phyloP scores from a whole-genome alignment of 1,140 invertebrate genomes.

The Chlorops oryzae region DNA sequence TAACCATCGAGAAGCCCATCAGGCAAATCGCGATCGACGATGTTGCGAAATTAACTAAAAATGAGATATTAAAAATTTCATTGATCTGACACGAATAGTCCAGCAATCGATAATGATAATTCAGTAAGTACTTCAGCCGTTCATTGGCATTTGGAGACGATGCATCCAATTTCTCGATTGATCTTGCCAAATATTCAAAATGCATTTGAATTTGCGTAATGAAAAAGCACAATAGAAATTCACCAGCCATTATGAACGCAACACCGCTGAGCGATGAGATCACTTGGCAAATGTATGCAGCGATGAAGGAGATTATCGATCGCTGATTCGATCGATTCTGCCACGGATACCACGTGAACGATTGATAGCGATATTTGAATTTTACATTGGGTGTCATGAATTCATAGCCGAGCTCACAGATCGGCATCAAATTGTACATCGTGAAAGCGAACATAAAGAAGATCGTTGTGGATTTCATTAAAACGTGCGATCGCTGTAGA shows the following conservation, averaged over 20 bases:
- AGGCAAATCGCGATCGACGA: conserved; percentile 36
- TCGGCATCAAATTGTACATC: conserved; percentile 28
- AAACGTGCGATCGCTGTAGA: conserved; percentile 9
- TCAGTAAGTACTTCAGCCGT: conserved; percentile 21
- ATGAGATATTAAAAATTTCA: conserved; percentile 26
- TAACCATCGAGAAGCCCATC: conserved; percentile 30
- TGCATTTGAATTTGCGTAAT: conserved; percentile 31
- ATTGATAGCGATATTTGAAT: conserved; percentile 23
- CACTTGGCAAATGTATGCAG: conserved; percentile 19
- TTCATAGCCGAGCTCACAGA: conserved; percentile 24
- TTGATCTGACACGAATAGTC: conserved; percentile 20
- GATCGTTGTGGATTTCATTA: conserved; percentile 22
- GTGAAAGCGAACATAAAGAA: conserved; percentile 23
- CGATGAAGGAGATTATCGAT: conserved; percentile 11
- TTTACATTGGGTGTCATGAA: conserved; percentile 1
- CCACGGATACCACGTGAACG: conserved; percentile 41
- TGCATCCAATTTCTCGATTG: conserved; percentile 19
- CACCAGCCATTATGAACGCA: conserved; percentile 24
- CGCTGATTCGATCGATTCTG: conserved; percentile 4
- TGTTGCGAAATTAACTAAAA: conserved; percentile 24
- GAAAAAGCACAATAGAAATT: conserved; percentile 30
- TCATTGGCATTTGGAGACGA: conserved; percentile 14
- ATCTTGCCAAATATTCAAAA: conserved; percentile 29
- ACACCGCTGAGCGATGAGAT: conserved; percentile 24
- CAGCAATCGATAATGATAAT: conserved; percentile 25